Conservation (phyloP, 2,113 vertebrate genomes). For the Brachyhypopomus gauderio region DNA sequence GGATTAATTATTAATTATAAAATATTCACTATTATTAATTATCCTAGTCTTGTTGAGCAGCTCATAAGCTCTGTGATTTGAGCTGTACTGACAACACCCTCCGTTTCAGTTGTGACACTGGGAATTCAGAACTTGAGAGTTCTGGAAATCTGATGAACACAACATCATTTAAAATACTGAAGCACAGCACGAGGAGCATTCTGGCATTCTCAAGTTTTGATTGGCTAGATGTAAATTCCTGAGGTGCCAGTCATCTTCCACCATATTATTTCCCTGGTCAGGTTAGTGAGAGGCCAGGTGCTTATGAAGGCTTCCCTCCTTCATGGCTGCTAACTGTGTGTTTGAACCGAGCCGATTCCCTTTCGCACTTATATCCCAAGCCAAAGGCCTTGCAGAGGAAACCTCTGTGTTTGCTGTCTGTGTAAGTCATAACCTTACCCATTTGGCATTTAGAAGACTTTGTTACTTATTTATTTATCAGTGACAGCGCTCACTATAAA, state of each 20-base stretch:
- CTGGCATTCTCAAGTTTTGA: background rate
- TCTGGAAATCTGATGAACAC: too few relatives aligned
- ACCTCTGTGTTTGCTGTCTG: constrained; percentile 40
- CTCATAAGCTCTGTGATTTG: background rate
- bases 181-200: background rate
- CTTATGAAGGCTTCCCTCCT: background rate
- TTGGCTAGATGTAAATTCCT: background rate
- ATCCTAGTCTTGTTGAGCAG: background rate
- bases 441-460: constrained; percentile 68
- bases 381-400: background rate
- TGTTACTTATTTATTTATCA: constrained; percentile 87
- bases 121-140: too few relatives aligned
- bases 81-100: background rate
- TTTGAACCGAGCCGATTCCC: background rate
- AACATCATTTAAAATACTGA: background rate
- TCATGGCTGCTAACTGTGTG: constrained; percentile 20
- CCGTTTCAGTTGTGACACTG: background rate
- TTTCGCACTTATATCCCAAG: constrained; percentile 24
- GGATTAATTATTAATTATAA: background rate
- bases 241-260: background rate
- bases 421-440: constrained; percentile 39
- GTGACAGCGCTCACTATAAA: constrained; percentile 94
- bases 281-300: background rate
- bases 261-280: background rate
- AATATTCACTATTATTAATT: background rate